Evolutionary conservation across 2,888 invertebrate species (phyloP).

Genomic region (Ochropleura leucogaster): DNA sequence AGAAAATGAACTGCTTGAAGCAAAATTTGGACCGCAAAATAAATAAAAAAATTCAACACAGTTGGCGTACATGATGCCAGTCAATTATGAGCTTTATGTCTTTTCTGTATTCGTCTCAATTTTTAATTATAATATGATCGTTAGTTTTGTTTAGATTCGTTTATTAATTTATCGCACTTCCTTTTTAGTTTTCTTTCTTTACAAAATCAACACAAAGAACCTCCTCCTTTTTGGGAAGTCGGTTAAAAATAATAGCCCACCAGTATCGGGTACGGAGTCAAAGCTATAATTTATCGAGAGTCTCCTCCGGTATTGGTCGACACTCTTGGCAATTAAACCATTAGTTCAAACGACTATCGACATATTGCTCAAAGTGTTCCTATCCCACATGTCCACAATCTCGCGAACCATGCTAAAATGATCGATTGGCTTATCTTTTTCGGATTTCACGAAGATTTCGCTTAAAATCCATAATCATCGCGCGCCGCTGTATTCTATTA

Average conservation of each 20-base stretch:
- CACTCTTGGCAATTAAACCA: no score
- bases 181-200: background rate
- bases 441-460: no score
- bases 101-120: background rate
- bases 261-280: background rate
- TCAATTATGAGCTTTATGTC: background rate
- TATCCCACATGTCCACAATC: no score
- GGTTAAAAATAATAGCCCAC: background rate
- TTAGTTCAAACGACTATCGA: no score
- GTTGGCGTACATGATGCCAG: background rate
- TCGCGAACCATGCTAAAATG: no score
- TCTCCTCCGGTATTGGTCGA: no score
- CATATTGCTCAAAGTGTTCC: no score
- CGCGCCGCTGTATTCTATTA: no score
- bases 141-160: constrained; percentile 9
- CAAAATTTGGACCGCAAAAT: background rate
- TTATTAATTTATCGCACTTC: background rate
- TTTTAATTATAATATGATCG: background rate
- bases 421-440: no score
- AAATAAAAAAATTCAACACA: background rate
- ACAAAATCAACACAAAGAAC: background rate
- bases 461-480: no score
- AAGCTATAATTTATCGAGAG: background rate
- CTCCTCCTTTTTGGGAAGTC: no score
- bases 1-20: constrained; percentile 19